Base-by-base conservation (phyloP, 2,113 vertebrate species). In the Mus spicilegus region DNA sequence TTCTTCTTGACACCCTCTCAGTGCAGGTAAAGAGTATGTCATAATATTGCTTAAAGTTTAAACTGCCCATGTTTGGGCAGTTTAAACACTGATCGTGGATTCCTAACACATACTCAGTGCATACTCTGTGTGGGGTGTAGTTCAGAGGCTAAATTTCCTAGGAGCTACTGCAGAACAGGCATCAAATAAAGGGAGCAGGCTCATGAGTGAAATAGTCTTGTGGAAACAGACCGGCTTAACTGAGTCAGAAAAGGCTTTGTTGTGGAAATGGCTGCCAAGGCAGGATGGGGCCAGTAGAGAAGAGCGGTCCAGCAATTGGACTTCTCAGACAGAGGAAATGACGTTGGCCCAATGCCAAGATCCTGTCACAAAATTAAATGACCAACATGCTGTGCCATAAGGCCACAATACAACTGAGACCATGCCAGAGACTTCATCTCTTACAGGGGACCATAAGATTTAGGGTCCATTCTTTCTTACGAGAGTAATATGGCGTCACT, bases 321-420 rank as follows among this genome's bases (percentile, higher is more conserved):
- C 81, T 63, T 63, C 81, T 26, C n/a, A 85, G 24, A 63, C 81
- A 65, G 58, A 84, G 81, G 81, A 84, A 65, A 85, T 85, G 58
- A 14, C 58, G 42, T 85, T 85, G 81, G 58, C 16, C n/a, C 26
- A 46, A 39, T 46, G 81, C n/a, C 81, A 46, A 65, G 81, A 26
- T 46, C 13, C 39, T 30, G 39, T 85, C 81, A 65, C 26, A 7
- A 58, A 85, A 65, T 46, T 65, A 65, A 85, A 63, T 46, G 26
- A 28, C 58, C 58, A 42, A 24, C 39, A 63, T 39, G 26, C 58
- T 30, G 26, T 85, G 56, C 81, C 81, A 65, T 46, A 85, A 63
- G 81, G 81, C 14, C 26, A 30, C 24, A 42, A 65, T 85, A 65
- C 28, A 42, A 65, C 26, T 4, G 14, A 85, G 81, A 19, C 39